Base-by-base conservation (phyloP, 2,888 invertebrate species). In the Helleia helle region DNA sequence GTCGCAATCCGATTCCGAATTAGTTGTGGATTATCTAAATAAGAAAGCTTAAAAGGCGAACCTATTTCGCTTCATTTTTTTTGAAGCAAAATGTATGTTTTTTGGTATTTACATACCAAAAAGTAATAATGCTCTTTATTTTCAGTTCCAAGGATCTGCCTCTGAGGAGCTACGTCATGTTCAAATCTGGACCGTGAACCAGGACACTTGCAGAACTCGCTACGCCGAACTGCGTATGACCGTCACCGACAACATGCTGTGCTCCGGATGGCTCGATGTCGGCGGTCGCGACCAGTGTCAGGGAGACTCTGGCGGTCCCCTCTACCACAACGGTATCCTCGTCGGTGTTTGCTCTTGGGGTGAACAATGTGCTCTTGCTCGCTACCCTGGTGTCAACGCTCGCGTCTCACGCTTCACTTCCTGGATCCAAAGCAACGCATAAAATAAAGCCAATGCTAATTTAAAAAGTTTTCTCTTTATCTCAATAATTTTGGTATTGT, bases 241-340 rank as follows among this genome's bases (percentile, higher is more conserved):
- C 5, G 9, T 70, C 17, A 68, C 56, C 9, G 60, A 52, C 42
- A 67, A 67, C 47, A 71, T 71, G 71, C 6, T 71, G 47, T 71
- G 70, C 48, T 54, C 63, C 4, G 71, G 71, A 8, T 58, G 58
- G 57, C 45, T 62, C 4, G 52, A 57, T 28, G 53, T 62, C 2
- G 67, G 65, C 1, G 67, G 66, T 25, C 59, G 65, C 9, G 65
- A 60, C 45, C 56, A 59, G 40, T 70, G 70, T 54, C 56, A 55
- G 38, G 65, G 62, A 27, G 72, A 73, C 50, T 62, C 65, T 11
- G 72, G 73, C 3, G 62, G 68, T n/a, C 69, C 71, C 3, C 51
- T 69, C 9, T 40, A 59, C 39, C 66, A 68, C 47, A 62, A 61
- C 38, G 40, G 50, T 7, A 50, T 62, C 6, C 34, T 68, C 9